Evolutionary conservation across 2,888 invertebrate genomes (phyloP), one percentile per base, ranked within the genome.

Genomic region (Danaus chrysippus): DNA sequence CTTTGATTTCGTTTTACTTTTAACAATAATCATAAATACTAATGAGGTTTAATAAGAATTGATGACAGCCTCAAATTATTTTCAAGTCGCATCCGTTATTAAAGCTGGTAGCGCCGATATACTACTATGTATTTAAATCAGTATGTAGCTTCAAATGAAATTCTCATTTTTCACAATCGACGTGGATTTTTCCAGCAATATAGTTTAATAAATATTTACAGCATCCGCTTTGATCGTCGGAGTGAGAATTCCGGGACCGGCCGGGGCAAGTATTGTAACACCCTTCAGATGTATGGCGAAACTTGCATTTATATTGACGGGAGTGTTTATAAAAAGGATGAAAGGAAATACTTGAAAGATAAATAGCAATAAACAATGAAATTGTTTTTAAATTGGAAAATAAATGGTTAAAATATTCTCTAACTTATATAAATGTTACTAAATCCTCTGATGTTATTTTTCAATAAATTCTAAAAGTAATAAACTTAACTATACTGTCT

Each of bases 211-310:
- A 43, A 54, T 54, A 44, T 44, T 54, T 15, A 59, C 43, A 12
- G 54, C 23, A 23, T 46, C 57, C 41, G 44, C 65, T 69, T 69
- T 69, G 69, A 69, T 69, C 69, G 58, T 53, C 58, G 67, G 58
- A 58, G 58, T 65, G 67, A 59, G 61, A 34, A 8, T 64, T 68
- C 68, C 65, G 13, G 55, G 65, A 58, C 42, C 53, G 11, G 56
- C 61, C 58, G 42, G 64, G 49, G 43, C 54, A 54, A 56, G 49
- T 17, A 17, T 49, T 49, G 15, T 15, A 49, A 17, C 17, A 49
- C 10, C 46, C 49, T 17, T 49, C 49, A 17, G 17, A 17, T 10
- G 10, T 17, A 49, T 17, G 8, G 9, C 10, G 17, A 49, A 49
- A 49, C 15, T 17, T 49, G 49, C 49, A 49, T 49, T 49, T 49